Percentiles rank a stretch among this genome's conserved stretches.
These are phyloP conservation scores for Anoncus sp. DNA, from an alignment of 2,888 invertebrate genomes.

Conservation along the genomic window DNA sequence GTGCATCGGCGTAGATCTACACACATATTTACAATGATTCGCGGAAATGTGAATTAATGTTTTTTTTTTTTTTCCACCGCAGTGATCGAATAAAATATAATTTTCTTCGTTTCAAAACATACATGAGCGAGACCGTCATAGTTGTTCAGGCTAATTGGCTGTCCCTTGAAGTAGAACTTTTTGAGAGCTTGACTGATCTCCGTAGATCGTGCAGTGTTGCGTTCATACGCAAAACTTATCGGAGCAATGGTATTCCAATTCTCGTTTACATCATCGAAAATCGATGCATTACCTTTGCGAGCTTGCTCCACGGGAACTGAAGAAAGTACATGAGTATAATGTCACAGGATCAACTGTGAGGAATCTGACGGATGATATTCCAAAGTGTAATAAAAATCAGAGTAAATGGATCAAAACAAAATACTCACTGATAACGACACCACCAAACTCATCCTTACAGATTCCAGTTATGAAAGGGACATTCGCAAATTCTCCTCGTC, in stretches of 20 bases:
- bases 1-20: slow-evolving; percentile 85
- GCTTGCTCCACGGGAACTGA: slow-evolving; percentile 52
- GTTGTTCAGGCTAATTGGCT: slow-evolving; percentile 80
- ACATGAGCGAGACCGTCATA: slow-evolving; percentile 69
- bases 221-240: slow-evolving; percentile 86
- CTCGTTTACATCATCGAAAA: slow-evolving; percentile 84
- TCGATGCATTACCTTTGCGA: slow-evolving; percentile 82
- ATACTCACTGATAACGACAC: slow-evolving; percentile 86
- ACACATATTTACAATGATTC: not conserved
- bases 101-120: not conserved
- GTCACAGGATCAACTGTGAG: not conserved
- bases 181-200: slow-evolving; percentile 84
- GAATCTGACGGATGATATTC: not conserved
- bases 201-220: slow-evolving; percentile 83
- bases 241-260: slow-evolving; percentile 87
- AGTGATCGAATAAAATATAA: not conserved
- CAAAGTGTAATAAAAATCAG: not conserved
- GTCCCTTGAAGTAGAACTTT: slow-evolving; percentile 83
- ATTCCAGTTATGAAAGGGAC: slow-evolving; percentile 88
- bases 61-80: not conserved
- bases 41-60: not conserved
- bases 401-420: not conserved
- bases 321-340: not conserved
- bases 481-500: slow-evolving; percentile 85
- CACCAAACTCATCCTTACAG: slow-evolving; percentile 88